Conservation (phyloP, 2,888 invertebrate genomes). For the Incurvaria masculella region DNA sequence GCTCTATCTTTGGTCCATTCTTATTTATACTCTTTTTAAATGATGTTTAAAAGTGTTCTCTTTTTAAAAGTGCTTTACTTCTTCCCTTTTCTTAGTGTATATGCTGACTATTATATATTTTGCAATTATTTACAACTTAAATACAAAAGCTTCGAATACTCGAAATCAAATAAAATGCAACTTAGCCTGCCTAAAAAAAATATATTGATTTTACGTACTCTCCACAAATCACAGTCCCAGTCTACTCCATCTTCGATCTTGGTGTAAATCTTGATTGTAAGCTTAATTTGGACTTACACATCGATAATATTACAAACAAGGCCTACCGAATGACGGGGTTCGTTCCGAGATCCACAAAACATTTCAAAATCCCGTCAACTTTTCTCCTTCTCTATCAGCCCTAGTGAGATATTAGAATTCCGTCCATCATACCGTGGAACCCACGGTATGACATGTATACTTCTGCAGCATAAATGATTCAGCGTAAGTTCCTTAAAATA, state of each 20-base stretch:
- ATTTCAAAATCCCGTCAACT: neutral
- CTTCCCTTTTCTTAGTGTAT: constrained; percentile 8
- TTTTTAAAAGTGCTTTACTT: constrained; percentile 2
- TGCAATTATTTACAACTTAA: constrained; percentile 6
- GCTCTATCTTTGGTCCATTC: constrained; percentile 15
- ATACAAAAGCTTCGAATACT: constrained; percentile 9
- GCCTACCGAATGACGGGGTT: neutral
- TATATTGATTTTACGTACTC: constrained; percentile 4
- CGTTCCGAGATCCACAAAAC: neutral
- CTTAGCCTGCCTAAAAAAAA: constrained; percentile 9
- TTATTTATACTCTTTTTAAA: constrained; percentile 15
- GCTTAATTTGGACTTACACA: neutral
- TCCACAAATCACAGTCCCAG: neutral
- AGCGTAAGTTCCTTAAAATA: too few relatives aligned
- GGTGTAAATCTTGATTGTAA: neutral
- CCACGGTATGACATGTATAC: too few relatives aligned
- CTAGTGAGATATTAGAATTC: too few relatives aligned
- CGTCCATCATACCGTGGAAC: too few relatives aligned
- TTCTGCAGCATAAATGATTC: too few relatives aligned
- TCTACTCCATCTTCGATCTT: neutral
- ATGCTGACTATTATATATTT: constrained; percentile 15
- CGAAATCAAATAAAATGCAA: constrained; percentile 9
- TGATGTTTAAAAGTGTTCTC: constrained; percentile 9
- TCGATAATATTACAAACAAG: neutral
- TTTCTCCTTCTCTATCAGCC: neutral